Percentiles rank a stretch among this genome's conserved stretches.
Evolutionary conservation across 2,888 invertebrate genomes (phyloP).

Genomic region (Heliothis peltigera): DNA sequence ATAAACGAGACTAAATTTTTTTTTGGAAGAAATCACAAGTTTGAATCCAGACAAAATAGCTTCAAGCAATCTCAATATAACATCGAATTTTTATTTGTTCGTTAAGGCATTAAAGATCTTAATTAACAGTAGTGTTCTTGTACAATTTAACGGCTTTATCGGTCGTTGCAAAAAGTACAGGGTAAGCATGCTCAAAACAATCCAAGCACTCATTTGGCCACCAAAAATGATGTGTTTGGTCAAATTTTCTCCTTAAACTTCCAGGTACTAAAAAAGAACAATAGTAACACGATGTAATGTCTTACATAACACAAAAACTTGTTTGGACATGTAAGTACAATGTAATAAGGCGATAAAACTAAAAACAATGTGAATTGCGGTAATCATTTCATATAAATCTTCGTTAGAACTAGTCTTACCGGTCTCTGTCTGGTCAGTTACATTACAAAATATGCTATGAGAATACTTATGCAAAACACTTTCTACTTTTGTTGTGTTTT

Average conservation of each 20-base stretch:
- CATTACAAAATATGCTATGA: constrained; percentile 49
- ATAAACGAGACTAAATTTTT: no score
- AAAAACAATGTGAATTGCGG: constrained; percentile 14
- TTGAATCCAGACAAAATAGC: no score
- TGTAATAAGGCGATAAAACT: constrained; percentile 28
- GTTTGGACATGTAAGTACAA: constrained; percentile 15
- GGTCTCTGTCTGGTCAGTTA: constrained; percentile 42
- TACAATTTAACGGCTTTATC: no score
- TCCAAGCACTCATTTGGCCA: no score
- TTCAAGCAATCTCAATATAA: no score
- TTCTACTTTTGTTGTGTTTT: constrained; percentile 46
- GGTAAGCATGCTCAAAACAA: no score
- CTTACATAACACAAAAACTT: constrained; percentile 18
- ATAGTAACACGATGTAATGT: constrained; percentile 10
- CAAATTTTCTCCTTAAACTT: background rate
- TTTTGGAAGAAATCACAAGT: no score
- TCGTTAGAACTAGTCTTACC: constrained; percentile 34
- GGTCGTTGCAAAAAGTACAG: no score
- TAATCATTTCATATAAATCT: constrained; percentile 20
- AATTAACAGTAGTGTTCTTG: no score
- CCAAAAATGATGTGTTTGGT: background rate
- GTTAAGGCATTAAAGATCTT: no score
- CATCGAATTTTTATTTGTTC: no score
- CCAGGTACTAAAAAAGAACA: background rate
- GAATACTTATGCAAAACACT: constrained; percentile 42